Conservation (phyloP, 2,113 vertebrate species). For the Callionymus lyra region DNA sequence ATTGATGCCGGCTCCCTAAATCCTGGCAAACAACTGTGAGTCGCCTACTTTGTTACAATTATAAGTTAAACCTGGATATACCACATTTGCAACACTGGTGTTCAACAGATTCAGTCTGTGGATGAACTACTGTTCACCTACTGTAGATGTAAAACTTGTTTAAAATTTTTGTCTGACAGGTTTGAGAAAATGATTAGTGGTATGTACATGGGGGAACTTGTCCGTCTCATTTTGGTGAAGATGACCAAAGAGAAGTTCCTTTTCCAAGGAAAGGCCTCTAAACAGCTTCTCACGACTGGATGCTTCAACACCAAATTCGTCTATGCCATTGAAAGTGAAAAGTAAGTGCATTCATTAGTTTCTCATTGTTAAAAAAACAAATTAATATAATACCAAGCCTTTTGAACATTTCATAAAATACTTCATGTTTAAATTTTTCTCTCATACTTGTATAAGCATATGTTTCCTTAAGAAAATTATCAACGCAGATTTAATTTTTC, state of each 20-base stretch:
- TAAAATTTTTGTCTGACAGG: constrained; percentile 54
- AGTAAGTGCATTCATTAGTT: constrained; percentile 36
- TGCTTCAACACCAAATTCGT: constrained; percentile 80
- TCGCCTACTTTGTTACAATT: too few species aligned
- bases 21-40: constrained; percentile 93
- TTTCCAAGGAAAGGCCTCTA: constrained; percentile 75
- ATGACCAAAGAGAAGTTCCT: constrained; percentile 84
- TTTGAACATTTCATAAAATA: too few species aligned
- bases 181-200: constrained; percentile 99
- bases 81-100: too few species aligned
- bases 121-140: too few species aligned
- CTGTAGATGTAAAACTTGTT: too few species aligned
- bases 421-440: too few species aligned
- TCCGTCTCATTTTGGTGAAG: constrained; percentile 88
- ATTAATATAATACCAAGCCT: too few species aligned
- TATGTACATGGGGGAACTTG: constrained; percentile 96
- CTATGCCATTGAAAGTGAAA: constrained; percentile 79
- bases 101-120: too few species aligned
- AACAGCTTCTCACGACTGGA: constrained; percentile 73
- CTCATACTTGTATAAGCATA: too few species aligned
- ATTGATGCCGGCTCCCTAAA: constrained; percentile 91
- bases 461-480: too few species aligned
- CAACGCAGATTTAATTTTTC: too few species aligned
- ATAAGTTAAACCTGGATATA: too few species aligned
- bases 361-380: neutral